Conservation (phyloP, 2,888 invertebrate genomes). For the Caenorhabditis doughertyi region DNA sequence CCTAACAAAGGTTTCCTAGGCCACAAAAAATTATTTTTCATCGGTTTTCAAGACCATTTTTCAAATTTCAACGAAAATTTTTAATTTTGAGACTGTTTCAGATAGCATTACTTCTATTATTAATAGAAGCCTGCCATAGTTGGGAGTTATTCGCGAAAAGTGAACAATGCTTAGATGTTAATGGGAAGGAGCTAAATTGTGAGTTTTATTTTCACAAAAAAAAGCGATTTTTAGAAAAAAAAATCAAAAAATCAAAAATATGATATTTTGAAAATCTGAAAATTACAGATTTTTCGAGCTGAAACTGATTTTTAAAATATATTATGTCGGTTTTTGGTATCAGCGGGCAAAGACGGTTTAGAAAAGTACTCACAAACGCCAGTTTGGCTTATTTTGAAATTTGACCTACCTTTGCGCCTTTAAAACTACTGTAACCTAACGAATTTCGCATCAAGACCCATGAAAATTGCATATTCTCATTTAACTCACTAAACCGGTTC, state of each 20-base stretch:
- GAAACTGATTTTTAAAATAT: no score
- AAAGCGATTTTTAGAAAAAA: not conserved
- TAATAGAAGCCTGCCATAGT: not conserved
- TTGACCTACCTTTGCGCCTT: no score
- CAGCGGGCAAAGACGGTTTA: no score
- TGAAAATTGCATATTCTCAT: not conserved
- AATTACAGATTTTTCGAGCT: no score
- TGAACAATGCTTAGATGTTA: not conserved
- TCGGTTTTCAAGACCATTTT: not conserved
- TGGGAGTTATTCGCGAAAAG: slow-evolving; percentile 8
- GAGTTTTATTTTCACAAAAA: slow-evolving; percentile 3
- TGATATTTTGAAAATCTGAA: not conserved
- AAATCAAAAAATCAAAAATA: not conserved
- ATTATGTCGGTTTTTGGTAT: no score
- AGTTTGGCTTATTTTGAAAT: no score
- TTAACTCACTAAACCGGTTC: not conserved
- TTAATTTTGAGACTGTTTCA: not conserved
- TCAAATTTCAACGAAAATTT: not conserved
- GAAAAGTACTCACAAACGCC: no score
- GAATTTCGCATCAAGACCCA: no score
- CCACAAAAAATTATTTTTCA: no score
- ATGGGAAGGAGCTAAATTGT: slow-evolving; percentile 2
- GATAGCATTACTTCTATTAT: not conserved
- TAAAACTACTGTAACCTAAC: not conserved
- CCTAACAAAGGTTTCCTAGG: no score